Base-by-base conservation (phyloP, 1,140 invertebrate species). In the Leguminivora glycinivorella region DNA sequence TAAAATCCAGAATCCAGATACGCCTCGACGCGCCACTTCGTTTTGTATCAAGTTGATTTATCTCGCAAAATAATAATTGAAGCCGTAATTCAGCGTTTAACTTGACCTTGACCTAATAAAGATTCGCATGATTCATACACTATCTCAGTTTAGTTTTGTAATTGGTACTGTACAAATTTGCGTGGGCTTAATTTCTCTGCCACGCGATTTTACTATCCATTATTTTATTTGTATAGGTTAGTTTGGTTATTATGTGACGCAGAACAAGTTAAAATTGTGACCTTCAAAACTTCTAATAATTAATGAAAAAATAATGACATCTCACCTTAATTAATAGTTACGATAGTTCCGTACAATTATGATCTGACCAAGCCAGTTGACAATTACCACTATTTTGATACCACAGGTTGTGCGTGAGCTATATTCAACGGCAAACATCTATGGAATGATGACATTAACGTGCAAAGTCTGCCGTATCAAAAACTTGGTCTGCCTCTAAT, bases 331-430 rank as follows among this genome's bases (percentile, higher is more conserved):
- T 52, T 52, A 3, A 47, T 10, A 47, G 43, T 47, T 47, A n/a
- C 43, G n/a, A 52, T 19, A 52, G 47, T 52, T 52, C 17, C 47
- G 19, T 52, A 52, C 19, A 52, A 52, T 52, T 22, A n/a, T n/a
- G n/a, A n/a, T n/a, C n/a, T n/a, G n/a, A n/a, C n/a, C n/a, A n/a
- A n/a, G n/a, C n/a, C n/a, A n/a, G n/a, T n/a, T n/a, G n/a, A n/a
- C n/a, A n/a, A n/a, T n/a, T n/a, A n/a, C n/a, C n/a, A n/a, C n/a
- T n/a, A n/a, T n/a, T n/a, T n/a, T n/a, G n/a, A n/a, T n/a, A n/a
- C n/a, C n/a, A n/a, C n/a, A n/a, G n/a, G n/a, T n/a, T n/a, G n/a
- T n/a, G n/a, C n/a, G n/a, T n/a, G n/a, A n/a, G n/a, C n/a, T n/a
- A n/a, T n/a, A n/a, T n/a, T n/a, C n/a, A n/a, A n/a, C n/a, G n/a